Base-by-base conservation (phyloP, 2,797 vertebrate species). In the Siniperca scherzeri region DNA sequence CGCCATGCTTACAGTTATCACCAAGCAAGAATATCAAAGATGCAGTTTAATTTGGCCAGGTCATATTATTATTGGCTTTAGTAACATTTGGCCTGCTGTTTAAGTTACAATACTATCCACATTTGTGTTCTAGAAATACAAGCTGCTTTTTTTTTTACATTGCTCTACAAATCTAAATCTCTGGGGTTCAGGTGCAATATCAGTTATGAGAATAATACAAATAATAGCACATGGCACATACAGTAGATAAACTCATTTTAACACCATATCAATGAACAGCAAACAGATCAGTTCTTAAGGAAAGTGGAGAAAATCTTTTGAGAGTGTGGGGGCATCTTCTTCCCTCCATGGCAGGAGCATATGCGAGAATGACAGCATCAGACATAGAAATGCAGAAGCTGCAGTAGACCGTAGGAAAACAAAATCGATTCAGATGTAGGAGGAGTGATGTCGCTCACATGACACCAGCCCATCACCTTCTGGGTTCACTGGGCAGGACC, bases 401-500 rank as follows among this genome's bases (percentile, higher is more conserved):
- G 38, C 7, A 65, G 27, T 17, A 55, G 40, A 42, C 30, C 7
- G 2, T 25, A 6, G 36, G 40, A 71, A 25, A 68, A 73, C 38
- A 60, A 52, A n/a, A 82, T 1, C 2, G 3, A 25, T 1, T 30
- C 1, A 74, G 56, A 21, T 27, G 60, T 12, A 42, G 50, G 16
- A 36, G 14, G 12, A 44, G 48, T 6, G 57, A 62, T 19, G 44
- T 33, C 11, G 5, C 9, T 59, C 19, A 46, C 21, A 3, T 50
- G 68, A 67, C 85, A 66, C 14, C 33, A 64, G 36, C 59, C 1
- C 40, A 3, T 11, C n/a, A 5, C 4, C 48, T 2, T 25, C 46
- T 48, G 66, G 17, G 38, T 81, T 97, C 94, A 99, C 94, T 97
- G 97, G 22, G 95, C 92, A 0, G 96, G 93, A 3, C 96, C 97